These are phyloP conservation scores for Lepisosteus osseus DNA, from an alignment of 2,113 vertebrate genomes.

Conservation along the genomic window DNA sequence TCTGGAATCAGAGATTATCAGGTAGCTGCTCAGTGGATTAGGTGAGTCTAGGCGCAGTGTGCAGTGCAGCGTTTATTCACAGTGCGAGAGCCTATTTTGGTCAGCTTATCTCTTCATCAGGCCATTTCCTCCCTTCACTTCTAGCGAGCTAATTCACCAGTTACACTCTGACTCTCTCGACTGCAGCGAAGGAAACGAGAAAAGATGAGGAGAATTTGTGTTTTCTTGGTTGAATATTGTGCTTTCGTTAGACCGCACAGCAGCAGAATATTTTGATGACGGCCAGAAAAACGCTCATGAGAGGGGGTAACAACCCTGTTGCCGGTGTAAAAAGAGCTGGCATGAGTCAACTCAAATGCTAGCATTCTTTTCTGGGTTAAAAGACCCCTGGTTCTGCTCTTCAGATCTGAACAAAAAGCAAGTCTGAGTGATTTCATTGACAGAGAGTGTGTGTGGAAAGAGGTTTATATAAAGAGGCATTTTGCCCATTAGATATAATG, in stretches of 20 bases:
- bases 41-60: not conserved
- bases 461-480: no score
- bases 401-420: no score
- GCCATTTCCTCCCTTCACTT: not conserved
- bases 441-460: no score
- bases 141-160: not conserved
- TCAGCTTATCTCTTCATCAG: slow-evolving; percentile 1
- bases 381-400: not conserved
- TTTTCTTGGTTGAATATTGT: not conserved
- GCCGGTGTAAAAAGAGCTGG: not conserved
- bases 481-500: no score
- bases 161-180: not conserved
- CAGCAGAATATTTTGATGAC: no score
- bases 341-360: not conserved
- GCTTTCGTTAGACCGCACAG: not conserved
- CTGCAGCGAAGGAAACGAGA: not conserved
- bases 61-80: not conserved
- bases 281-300: no score
- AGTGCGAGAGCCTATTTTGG: not conserved
- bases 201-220: not conserved
- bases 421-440: no score
- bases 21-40: no score
- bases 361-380: not conserved
- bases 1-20: not conserved
- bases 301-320: not conserved